Conservation (phyloP, 2,113 vertebrate species). For the Perognathus longimembris region DNA sequence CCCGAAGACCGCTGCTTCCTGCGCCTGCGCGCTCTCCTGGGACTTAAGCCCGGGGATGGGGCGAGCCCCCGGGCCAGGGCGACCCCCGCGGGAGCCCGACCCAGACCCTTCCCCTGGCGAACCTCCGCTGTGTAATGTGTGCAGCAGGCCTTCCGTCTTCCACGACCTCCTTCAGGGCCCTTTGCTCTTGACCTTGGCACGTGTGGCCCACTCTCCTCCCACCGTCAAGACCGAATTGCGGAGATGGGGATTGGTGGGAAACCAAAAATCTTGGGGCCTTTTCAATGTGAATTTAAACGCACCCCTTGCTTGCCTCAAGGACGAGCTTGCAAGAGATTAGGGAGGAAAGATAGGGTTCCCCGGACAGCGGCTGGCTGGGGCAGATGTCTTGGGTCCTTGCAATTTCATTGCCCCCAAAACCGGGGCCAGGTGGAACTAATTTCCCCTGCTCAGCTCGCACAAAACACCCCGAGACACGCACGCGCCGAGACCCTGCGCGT, state of each 20-base stretch:
- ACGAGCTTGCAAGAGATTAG: fast-evolving
- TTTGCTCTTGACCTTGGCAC: constrained; percentile 40
- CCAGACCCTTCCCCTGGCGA: not conserved
- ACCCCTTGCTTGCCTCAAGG: not conserved
- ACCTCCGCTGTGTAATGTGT: not conserved
- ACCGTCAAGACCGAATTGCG: not conserved
- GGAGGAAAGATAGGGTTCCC: not conserved
- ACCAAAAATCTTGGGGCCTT: not conserved
- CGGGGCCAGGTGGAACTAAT: not conserved
- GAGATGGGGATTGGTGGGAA: not conserved
- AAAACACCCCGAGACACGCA: not conserved
- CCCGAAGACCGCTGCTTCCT: not conserved
- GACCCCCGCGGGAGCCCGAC: not conserved
- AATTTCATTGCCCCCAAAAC: not conserved
- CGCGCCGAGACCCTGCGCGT: fast-evolving
- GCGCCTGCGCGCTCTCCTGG: not conserved
- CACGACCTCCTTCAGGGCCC: not conserved
- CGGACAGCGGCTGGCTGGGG: not conserved
- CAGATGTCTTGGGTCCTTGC: not conserved
- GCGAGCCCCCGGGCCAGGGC: not conserved
- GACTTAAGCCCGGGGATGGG: too few relatives aligned
- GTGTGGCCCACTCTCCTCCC: not conserved
- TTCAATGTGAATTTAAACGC: not conserved
- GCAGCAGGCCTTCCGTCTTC: not conserved
- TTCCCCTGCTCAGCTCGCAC: not conserved